phyloP scores from a whole-genome alignment of 2,113 vertebrate genomes.

The Pristiophorus japonicus region DNA sequence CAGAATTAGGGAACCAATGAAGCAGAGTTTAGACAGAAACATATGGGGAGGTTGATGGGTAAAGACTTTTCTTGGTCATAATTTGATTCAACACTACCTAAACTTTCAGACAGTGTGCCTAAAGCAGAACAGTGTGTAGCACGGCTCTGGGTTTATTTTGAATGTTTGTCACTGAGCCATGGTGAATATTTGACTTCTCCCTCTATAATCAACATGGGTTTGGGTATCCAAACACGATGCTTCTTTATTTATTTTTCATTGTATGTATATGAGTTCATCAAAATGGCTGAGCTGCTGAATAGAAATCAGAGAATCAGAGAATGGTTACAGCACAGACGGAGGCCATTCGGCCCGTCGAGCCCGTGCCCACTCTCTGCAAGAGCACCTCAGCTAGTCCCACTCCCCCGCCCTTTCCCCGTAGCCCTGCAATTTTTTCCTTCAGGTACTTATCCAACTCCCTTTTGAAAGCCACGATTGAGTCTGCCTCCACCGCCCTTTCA shows the following conservation, averaged over 20 bases:
- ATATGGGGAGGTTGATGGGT: slow-evolving; percentile 3
- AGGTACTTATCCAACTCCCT: too few species aligned
- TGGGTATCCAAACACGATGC: neutral
- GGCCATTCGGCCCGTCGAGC: too few species aligned
- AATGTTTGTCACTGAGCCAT: neutral
- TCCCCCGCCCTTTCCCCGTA: too few species aligned
- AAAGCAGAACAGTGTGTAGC: neutral
- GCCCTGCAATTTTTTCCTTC: too few species aligned
- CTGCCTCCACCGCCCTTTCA: too few species aligned
- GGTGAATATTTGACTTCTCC: neutral
- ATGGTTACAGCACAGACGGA: too few species aligned
- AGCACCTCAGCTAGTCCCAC: too few species aligned
- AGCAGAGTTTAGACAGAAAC: neutral
- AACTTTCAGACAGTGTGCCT: slow-evolving; percentile 10
- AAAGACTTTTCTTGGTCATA: neutral
- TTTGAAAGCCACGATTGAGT: too few species aligned
- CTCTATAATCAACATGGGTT: neutral
- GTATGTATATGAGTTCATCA: neutral
- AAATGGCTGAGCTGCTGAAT: neutral
- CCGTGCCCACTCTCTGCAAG: too few species aligned
- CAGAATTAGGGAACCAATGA: neutral
- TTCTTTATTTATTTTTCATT: neutral
- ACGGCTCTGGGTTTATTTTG: neutral
- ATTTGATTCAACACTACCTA: neutral
- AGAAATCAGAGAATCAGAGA: too few species aligned